Base-by-base conservation (phyloP, 30 jellyfish, hydroid and myxozoan genomes). In the Rhopilema esculentum region DNA sequence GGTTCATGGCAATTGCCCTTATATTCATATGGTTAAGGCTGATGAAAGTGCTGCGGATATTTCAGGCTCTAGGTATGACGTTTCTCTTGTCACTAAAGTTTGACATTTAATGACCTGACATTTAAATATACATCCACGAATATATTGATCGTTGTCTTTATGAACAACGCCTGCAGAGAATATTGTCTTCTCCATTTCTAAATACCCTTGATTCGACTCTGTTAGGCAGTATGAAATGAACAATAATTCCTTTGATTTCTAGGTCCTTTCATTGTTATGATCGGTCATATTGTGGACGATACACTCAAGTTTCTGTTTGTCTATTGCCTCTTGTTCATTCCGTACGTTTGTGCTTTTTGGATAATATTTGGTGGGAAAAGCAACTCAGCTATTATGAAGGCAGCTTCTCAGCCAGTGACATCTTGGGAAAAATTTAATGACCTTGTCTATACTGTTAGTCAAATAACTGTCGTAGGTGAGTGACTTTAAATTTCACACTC, bases 261-360 rank as follows among this genome's bases (percentile, higher is more conserved):
- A 94, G 99, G 99, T 20, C 99, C 99, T 20, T 94, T 94, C 82
- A 94, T 94, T n/a, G 99, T 94, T 76, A 94, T 94, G 99, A 96
- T 94, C 69, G 97, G 99, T 16, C 97, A 94, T 49, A 94, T 94
- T 26, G 87, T 86, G 2, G 92, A 78, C 48, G 99, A 94, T 77
- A 94, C 97, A 1, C 72, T 94, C 27, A 89, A 90, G 61, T 94
- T 94, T 66, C 69, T 96, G 19, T 94, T 94, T 50, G 84, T 94
- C 27, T 94, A 77, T 67, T 33, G 85, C 79, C 88, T 83, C 83
- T 52, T 94, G 40, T 94, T 94, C 81, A 85, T 94, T 29, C 99
- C 99, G 6, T 94, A 83, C 80, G 92, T 90, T 0, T 90, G 96
- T 67, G 99, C 99, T 17, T 94, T 94, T 66, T 94, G 99, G 99